A percentile compares a stretch with the other conserved stretches of the same genome.
These are phyloP conservation scores for Pachyrhynchus sulphureomaculatus DNA, from an alignment of 1,140 invertebrate genomes.

Conservation along the genomic window DNA sequence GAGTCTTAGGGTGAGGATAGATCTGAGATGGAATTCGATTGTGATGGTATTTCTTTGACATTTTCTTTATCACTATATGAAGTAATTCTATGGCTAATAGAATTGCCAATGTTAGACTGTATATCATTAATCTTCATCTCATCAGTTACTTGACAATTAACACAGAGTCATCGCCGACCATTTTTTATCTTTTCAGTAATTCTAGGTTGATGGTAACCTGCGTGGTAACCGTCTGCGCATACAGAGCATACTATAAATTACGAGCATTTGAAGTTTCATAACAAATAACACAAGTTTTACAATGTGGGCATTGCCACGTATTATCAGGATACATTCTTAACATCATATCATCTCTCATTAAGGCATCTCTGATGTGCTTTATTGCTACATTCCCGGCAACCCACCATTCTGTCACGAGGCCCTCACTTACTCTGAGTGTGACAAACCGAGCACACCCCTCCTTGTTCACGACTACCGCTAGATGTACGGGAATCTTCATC, in stretches of 20 bases:
- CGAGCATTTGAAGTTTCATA: slow-evolving; percentile 70
- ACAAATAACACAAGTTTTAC: slow-evolving; percentile 69
- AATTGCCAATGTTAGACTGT: slow-evolving; percentile 40
- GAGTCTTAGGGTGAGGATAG: slow-evolving; percentile 31
- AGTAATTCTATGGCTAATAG: slow-evolving; percentile 26
- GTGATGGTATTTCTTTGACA: slow-evolving; percentile 25
- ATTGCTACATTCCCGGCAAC: slow-evolving; percentile 77
- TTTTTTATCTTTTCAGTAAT: slow-evolving; percentile 58
- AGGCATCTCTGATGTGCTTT: slow-evolving; percentile 71
- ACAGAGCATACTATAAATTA: slow-evolving; percentile 73
- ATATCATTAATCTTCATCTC: slow-evolving; percentile 47
- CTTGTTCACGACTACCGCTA: slow-evolving; percentile 55
- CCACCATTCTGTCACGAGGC: slow-evolving; percentile 66
- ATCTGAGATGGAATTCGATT: slow-evolving; percentile 35
- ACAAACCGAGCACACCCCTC: slow-evolving; percentile 61
- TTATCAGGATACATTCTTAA: slow-evolving; percentile 64
- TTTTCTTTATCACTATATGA: slow-evolving; percentile 10
- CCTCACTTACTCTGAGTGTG: slow-evolving; percentile 58
- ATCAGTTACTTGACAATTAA: slow-evolving; percentile 55
- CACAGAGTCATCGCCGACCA: slow-evolving; percentile 60
- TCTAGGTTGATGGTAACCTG: slow-evolving; percentile 68
- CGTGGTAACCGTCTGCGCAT: slow-evolving; percentile 82
- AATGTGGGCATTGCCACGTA: slow-evolving; percentile 72
- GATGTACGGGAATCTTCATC: slow-evolving; percentile 45
- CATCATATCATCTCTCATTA: slow-evolving; percentile 62